Base-by-base conservation (phyloP, 2,113 vertebrate species). In the Raja brachyura region DNA sequence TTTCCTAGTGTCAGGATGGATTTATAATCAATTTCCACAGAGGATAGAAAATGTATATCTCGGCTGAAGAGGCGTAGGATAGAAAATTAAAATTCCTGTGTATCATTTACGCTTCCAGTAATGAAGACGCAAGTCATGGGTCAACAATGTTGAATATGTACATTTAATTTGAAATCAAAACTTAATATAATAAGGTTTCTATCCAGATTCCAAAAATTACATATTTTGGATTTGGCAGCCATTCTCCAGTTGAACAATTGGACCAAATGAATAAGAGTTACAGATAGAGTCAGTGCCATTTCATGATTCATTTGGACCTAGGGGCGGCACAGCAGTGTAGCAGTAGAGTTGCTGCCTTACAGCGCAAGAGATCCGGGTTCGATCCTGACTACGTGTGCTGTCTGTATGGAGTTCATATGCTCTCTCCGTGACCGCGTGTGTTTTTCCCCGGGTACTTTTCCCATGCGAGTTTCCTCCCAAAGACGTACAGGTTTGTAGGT, bases 1-100 rank as follows among this genome's bases (percentile, higher is more conserved):
- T 66, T 73, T 73, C 88, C 70, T 73, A 66, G 88, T 48, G 39
- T 73, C 88, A 73, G 88, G 18, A 28, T 73, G 33, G 63, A 33
- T 7, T 92, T 70, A 2, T 73, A 92, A 73, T 92, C 88, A 92
- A 48, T 92, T 92, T 92, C 68, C 88, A 92, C 68, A 73, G 31
- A 48, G 88, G 61, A 68, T 63, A 90, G 86, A 68, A 39, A 63
- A 90, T 63, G 14, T 66, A 70, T 70, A 90, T 90, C 86, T 22
- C 33, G n/a, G 31, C 86, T 20, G 11, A 14, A 73, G 39, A 48
- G 14, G 22, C 68, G 48, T 92, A 73, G 22, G n/a, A 48, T 48
- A 92, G 31, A 33, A 92, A 85, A 92, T 70, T 73, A 92, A 92
- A 73, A 92, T 48, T 70, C 33, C 31, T 68, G 10, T 10, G 33